phyloP scores from a whole-genome alignment of 1,140 invertebrate genomes.

The Dreissena polymorpha region DNA sequence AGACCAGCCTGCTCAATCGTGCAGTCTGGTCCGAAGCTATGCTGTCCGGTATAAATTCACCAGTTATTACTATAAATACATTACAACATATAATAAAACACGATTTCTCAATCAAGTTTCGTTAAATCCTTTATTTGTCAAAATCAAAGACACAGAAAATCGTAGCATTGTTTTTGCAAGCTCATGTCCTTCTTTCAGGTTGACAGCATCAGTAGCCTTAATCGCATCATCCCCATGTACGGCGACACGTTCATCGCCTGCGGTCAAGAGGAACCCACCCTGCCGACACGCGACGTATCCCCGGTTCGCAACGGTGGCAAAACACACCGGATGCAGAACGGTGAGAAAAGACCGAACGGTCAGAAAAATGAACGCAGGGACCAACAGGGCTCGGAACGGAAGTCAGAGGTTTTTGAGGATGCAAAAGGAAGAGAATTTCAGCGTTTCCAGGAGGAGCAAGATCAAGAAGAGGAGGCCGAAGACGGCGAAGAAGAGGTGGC shows the following conservation, averaged over 20 bases:
- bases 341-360: not conserved
- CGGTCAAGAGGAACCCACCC: not conserved
- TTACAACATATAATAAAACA: too few species aligned
- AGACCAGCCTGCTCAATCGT: too few species aligned
- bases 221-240: not conserved
- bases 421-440: constrained; percentile 3
- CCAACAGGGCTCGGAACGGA: not conserved
- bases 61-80: too few species aligned
- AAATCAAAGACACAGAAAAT: too few species aligned
- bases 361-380: not conserved
- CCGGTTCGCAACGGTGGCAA: not conserved
- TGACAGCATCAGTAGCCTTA: constrained; percentile 19
- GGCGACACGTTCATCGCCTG: constrained; percentile 30
- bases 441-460: not conserved
- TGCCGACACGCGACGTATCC: too few species aligned
- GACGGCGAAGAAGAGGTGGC: not conserved
- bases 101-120: too few species aligned
- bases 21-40: too few species aligned
- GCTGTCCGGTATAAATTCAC: too few species aligned
- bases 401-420: not conserved
- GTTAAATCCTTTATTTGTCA: too few species aligned
- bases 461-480: constrained; percentile 24
- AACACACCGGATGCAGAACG: constrained; percentile 8
- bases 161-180: too few species aligned
- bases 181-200: constrained; percentile 35